Evolutionary conservation across 2,797 vertebrate genomes (phyloP).

Genomic region (Naso thynnoides): DNA sequence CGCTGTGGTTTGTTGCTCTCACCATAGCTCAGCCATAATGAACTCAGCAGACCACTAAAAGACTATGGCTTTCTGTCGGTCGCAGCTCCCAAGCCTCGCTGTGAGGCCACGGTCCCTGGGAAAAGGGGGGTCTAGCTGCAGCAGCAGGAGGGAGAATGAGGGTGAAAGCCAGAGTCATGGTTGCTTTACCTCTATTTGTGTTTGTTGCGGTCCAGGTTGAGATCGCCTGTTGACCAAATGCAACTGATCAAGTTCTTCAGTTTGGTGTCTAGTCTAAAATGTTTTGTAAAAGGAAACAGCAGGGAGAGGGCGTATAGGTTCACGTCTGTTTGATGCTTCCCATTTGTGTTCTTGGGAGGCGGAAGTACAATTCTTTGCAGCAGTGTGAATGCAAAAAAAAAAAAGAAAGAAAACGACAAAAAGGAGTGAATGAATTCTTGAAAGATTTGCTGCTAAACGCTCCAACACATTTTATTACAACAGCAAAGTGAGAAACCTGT

Average conservation of each 20-base stretch:
- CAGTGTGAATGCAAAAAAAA: constrained; percentile 32
- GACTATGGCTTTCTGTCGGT: constrained; percentile 70
- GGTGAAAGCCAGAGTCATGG: constrained; percentile 29
- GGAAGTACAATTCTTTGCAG: constrained; percentile 22
- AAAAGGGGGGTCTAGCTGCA: constrained; percentile 13
- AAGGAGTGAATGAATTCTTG: constrained; percentile 37
- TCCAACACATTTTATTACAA: constrained; percentile 41
- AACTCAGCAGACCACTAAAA: constrained; percentile 82
- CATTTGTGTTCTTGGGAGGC: constrained; percentile 29
- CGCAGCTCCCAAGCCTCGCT: constrained; percentile 10
- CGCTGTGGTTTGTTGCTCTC: constrained; percentile 79
- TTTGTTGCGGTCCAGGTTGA: constrained; percentile 26
- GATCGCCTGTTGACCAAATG: constrained; percentile 3
- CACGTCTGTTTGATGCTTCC: constrained; percentile 36
- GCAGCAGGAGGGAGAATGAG: neutral
- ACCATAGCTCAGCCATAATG: constrained; percentile 79
- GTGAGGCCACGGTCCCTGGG: constrained; percentile 28
- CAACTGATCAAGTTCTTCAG: constrained; percentile 25
- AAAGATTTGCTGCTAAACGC: constrained; percentile 31
- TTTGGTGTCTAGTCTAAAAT: constrained; percentile 17
- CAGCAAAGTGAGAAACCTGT: constrained; percentile 53
- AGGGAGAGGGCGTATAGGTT: constrained; percentile 28
- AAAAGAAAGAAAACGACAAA: constrained; percentile 7
- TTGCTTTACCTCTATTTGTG: constrained; percentile 30
- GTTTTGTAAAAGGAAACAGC: constrained; percentile 35